These are phyloP conservation scores for Paratrypauchen microcephalus DNA, from an alignment of 2,797 vertebrate genomes.

Conservation along the genomic window DNA sequence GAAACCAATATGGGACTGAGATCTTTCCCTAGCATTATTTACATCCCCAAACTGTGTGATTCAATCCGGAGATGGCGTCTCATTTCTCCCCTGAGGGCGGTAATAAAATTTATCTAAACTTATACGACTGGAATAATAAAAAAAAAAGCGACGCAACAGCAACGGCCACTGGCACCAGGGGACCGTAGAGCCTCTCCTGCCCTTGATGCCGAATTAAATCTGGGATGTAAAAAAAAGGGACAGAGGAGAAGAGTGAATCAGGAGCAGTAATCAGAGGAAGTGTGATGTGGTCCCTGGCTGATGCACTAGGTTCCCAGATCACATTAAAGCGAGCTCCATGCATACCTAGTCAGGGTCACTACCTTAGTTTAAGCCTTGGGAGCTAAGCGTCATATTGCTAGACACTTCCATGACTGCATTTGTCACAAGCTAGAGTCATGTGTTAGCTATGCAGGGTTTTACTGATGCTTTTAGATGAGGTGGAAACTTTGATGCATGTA, in stretches of 20 bases:
- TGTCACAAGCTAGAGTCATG: neutral
- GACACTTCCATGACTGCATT: slow-evolving; percentile 5
- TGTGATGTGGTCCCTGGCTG: slow-evolving; percentile 40
- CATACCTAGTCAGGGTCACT: slow-evolving; percentile 46
- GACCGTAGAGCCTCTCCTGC: slow-evolving; percentile 15
- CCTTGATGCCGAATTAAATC: slow-evolving; percentile 50
- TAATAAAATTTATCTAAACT: slow-evolving; percentile 32
- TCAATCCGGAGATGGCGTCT: neutral
- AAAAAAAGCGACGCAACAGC: slow-evolving; percentile 18
- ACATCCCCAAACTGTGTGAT: neutral
- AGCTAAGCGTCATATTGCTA: slow-evolving; percentile 23
- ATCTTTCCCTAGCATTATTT: slow-evolving; percentile 5
- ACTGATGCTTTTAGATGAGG: neutral
- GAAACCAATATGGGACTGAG: neutral
- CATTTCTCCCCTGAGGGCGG: neutral
- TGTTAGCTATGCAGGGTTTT: slow-evolving; percentile 8
- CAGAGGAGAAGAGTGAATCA: slow-evolving; percentile 44
- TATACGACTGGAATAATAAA: slow-evolving; percentile 21
- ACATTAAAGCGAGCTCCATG: slow-evolving; percentile 32
- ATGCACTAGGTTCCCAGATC: slow-evolving; percentile 16
- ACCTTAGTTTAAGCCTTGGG: slow-evolving; percentile 34
- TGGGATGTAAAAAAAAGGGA: slow-evolving; percentile 27
- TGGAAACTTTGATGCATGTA: neutral
- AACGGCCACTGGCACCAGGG: slow-evolving; percentile 10
- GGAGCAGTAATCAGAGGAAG: slow-evolving; percentile 39